Evolutionary conservation across 2,113 vertebrate genomes (phyloP).

Genomic region (Peromyscus maniculatus): DNA sequence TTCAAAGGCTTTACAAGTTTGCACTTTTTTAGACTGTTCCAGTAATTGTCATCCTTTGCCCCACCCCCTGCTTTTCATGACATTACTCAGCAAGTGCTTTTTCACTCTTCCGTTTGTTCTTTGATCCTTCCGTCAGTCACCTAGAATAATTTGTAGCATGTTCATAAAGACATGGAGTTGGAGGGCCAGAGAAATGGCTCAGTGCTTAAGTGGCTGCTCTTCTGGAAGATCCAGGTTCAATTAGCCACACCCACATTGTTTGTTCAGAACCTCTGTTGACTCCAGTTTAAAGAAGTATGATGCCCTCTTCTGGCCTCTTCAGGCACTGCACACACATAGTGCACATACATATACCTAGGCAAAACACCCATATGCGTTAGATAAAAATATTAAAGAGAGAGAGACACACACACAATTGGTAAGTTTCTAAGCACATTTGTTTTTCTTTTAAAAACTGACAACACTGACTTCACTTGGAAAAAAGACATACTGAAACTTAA

Average conservation of each 20-base stretch:
- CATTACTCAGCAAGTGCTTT: not conserved
- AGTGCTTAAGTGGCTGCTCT: not conserved
- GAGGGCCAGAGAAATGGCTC: not conserved
- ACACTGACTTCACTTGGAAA: not conserved
- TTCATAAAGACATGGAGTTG: not conserved
- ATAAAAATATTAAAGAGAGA: not conserved
- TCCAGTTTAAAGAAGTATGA: not conserved
- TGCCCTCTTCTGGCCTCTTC: not conserved
- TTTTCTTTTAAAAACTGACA: not conserved
- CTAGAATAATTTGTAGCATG: not conserved
- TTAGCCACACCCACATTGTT: not conserved
- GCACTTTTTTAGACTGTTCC: not conserved
- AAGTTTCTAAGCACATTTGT: not conserved
- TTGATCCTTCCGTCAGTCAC: not conserved
- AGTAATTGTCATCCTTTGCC: not conserved
- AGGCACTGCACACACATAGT: not conserved
- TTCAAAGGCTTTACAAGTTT: not conserved
- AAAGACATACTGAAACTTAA: not conserved
- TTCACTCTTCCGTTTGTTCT: slow-evolving; percentile 11
- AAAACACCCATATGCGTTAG: not conserved
- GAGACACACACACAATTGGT: not conserved
- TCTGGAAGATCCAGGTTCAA: not conserved
- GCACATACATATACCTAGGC: not conserved
- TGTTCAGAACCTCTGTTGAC: not conserved
- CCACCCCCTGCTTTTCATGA: not conserved